These are phyloP conservation scores for Acomys russatus DNA, from an alignment of 2,797 vertebrate species.

Conservation along the genomic window DNA sequence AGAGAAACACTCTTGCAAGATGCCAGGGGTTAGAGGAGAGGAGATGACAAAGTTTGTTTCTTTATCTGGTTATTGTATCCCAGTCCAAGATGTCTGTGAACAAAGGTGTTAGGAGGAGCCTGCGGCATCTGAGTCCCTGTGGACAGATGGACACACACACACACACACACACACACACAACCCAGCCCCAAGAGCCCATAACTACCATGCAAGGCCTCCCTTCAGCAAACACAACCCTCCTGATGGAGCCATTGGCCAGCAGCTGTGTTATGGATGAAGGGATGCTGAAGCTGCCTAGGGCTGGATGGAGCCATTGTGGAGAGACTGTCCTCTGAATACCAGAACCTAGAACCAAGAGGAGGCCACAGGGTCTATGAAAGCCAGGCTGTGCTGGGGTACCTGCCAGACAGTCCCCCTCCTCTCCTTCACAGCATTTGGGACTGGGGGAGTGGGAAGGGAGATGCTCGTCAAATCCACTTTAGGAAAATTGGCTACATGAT, in stretches of 20 bases:
- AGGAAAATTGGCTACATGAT: constrained; percentile 77
- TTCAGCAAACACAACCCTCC: neutral
- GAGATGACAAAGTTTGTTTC: neutral
- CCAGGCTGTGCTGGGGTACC: neutral
- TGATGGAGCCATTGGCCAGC: neutral
- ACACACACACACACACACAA: neutral
- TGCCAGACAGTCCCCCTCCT: neutral
- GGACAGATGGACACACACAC: neutral
- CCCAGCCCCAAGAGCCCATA: neutral
- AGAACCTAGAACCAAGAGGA: neutral
- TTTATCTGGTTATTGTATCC: neutral
- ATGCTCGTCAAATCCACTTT: constrained; percentile 41
- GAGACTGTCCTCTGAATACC: neutral
- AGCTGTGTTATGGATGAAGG: neutral
- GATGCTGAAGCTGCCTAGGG: neutral
- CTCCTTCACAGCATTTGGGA: neutral
- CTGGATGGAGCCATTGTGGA: neutral
- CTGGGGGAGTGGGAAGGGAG: neutral
- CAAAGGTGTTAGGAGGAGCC: neutral
- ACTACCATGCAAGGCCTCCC: neutral
- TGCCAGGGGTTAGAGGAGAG: neutral
- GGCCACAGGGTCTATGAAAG: neutral
- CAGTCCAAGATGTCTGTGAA: neutral
- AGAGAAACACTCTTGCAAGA: neutral
- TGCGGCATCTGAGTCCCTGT: neutral